Percentiles rank a stretch among this genome's conserved stretches.
phyloP scores from a whole-genome alignment of 2,113 vertebrate species.

The Eidolon helvum region DNA sequence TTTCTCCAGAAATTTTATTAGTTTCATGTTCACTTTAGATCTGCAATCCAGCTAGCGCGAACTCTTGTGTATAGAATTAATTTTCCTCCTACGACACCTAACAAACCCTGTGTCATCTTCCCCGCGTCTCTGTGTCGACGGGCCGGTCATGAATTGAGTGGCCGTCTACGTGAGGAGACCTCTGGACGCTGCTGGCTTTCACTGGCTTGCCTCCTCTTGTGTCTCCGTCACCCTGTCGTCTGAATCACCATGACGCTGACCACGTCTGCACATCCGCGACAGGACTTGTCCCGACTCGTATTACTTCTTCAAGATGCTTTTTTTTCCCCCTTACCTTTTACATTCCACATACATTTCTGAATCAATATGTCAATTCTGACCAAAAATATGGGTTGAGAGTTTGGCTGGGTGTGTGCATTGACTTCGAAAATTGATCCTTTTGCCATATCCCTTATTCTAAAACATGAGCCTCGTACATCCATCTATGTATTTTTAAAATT shows the following conservation, averaged over 20 bases:
- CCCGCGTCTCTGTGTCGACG: neutral
- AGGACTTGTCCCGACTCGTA: too few relatives aligned
- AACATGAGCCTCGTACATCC: neutral
- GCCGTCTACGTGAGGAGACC: accelerated
- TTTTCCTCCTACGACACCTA: neutral
- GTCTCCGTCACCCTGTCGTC: too few relatives aligned
- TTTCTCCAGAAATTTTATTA: neutral
- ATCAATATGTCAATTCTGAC: neutral
- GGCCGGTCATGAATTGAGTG: too few relatives aligned
- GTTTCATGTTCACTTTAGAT: neutral
- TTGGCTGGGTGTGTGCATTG: neutral
- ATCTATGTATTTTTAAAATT: neutral
- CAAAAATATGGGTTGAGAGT: neutral
- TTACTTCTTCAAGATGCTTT: neutral
- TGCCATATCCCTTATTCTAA: too few relatives aligned
- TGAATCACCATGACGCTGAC: neutral
- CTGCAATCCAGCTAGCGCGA: too few relatives aligned
- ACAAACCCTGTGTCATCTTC: neutral
- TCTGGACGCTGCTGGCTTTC: neutral
- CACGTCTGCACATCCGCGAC: neutral
- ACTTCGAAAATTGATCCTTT: neutral
- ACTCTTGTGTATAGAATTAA: neutral
- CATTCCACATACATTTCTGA: neutral
- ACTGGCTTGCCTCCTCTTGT: neutral
- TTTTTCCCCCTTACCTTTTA: neutral